Base-by-base conservation (phyloP, 2,113 vertebrate genomes). In the Etia nguti region DNA sequence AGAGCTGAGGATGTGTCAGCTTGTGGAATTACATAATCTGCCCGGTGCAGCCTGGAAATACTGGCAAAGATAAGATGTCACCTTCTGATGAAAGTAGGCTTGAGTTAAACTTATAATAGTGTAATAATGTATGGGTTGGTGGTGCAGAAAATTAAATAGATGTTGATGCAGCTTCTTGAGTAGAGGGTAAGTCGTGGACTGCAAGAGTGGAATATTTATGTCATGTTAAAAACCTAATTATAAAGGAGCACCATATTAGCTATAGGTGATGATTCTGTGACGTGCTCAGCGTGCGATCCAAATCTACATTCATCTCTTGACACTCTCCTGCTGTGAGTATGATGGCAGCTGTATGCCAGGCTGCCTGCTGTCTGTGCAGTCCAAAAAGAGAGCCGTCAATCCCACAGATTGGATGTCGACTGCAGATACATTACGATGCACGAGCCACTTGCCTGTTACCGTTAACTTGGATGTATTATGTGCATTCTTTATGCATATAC, bases 71-170 rank as follows among this genome's bases (percentile, higher is more conserved):
- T 85, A 81, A 92, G 86, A 90, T 87, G 90, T 82, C 20, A 38
- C 84, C 81, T 60, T 81, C 79, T 70, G 87, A 92, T 86, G 60
- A 85, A 89, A 91, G 85, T 5, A 54, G 52, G 86, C 46, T 56
- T 13, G 24, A 86, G 79, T 31, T 83, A 54, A 89, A 92, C 48
- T 88, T 88, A 48, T 80, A 87, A 85, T 68, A 4, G 31, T 22
- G 73, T 85, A 88, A 83, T 86, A 82, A 87, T 83, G 68, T 57
- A 93, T 88, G 88, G 57, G 79, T 62, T 91, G 89, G 55, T 87
- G 87, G 89, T 80, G 87, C 89, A 89, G 93, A 89, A 90, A 92
- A 93, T 91, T 83, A 36, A 90, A 57, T 88, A 81, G 75, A 89
- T 82, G 89, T 81, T 86, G 70, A 86, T 83, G 82, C 60, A 2